Percentiles rank a stretch among this genome's conserved stretches.
Conservation (phyloP, 1,140 invertebrate species). For the Macrobrachium nipponense region DNA sequence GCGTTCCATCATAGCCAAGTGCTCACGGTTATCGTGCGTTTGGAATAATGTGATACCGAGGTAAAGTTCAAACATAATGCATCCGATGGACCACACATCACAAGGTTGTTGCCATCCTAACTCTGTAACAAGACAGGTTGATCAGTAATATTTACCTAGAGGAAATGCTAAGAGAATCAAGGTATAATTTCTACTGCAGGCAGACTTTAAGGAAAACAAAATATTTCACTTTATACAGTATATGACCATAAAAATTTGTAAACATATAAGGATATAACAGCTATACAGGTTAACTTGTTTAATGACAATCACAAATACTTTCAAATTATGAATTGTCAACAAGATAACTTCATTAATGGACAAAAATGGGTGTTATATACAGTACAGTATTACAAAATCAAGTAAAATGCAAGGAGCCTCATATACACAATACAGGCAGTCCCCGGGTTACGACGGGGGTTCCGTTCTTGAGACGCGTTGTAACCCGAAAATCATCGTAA, state of each 20-base stretch:
- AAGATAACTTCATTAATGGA: too few species aligned
- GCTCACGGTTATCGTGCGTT: conserved; percentile 99
- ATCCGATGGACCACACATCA: conserved; percentile 99
- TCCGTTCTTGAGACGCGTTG: too few species aligned
- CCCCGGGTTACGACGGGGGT: too few species aligned
- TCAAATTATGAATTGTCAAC: too few species aligned
- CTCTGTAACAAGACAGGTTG: conserved; percentile 72
- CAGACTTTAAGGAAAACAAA: not conserved
- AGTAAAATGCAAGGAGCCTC: too few species aligned
- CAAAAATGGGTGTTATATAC: not conserved
- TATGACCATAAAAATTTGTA: too few species aligned
- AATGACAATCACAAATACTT: too few species aligned
- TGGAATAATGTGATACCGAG: conserved; percentile 98
- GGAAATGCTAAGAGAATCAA: not conserved
- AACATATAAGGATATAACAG: too few species aligned
- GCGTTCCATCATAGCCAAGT: conserved; percentile 99
- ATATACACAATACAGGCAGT: not conserved
- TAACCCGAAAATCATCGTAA: too few species aligned
- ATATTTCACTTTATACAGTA: too few species aligned
- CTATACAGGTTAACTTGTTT: too few species aligned
- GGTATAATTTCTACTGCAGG: not conserved
- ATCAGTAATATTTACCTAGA: not conserved
- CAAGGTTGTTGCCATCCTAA: conserved; percentile 99
- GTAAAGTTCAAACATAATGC: conserved; percentile 99
- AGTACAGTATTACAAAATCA: not conserved